Percentiles rank a stretch among this genome's conserved stretches.
Evolutionary conservation across 2,797 vertebrate genomes (phyloP).

Genomic region (Pseudochaenichthys georgianus): DNA sequence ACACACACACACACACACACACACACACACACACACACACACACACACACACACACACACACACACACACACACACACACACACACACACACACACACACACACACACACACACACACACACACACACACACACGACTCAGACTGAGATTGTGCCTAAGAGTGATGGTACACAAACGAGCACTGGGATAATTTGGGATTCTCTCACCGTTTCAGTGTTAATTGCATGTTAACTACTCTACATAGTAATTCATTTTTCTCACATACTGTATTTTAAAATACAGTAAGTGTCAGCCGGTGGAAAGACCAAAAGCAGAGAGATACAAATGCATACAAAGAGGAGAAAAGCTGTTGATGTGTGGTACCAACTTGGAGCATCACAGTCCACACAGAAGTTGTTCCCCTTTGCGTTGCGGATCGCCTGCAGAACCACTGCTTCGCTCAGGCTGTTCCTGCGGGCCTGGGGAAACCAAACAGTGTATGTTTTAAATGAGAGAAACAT

Average conservation of each 20-base stretch:
- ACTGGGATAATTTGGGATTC: background rate
- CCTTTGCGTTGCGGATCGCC: constrained; percentile 92
- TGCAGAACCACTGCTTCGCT: constrained; percentile 94
- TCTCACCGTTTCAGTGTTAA: background rate
- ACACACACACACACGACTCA: constrained; percentile 9
- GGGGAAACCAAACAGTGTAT: constrained; percentile 30
- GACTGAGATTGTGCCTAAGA: too few species aligned
- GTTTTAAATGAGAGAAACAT: constrained; percentile 12
- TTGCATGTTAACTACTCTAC: background rate
- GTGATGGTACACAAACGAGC: too few species aligned
- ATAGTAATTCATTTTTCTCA: background rate
- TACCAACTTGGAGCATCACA: constrained; percentile 93
- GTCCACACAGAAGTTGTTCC: constrained; percentile 94
- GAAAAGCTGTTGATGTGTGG: background rate
- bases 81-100: constrained; percentile 1
- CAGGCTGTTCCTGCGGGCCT: constrained; percentile 92
- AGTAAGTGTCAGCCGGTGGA: background rate
- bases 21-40: constrained; percentile 7
- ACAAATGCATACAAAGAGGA: background rate
- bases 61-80: background rate
- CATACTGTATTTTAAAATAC: too few species aligned
- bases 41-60: constrained; percentile 16
- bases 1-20: too few species aligned
- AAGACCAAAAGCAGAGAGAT: background rate
- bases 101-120: constrained; percentile 3